A percentile compares a stretch with the other conserved stretches of the same genome.
Conservation (phyloP, 2,113 vertebrate species). For the Pituophis catenifer region DNA sequence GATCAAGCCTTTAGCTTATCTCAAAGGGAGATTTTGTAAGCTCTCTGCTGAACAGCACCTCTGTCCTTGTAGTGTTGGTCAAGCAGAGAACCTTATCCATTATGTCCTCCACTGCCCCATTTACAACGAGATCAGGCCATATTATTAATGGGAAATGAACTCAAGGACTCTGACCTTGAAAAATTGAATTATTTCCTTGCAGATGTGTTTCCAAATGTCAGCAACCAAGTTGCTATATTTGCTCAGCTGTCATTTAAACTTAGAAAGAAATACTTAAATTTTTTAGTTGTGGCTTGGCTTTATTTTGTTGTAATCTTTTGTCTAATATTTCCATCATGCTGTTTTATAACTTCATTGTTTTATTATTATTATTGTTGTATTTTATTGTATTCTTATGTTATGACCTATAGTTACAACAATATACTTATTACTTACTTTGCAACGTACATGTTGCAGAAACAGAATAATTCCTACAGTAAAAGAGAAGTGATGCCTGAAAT, state of each 20-base stretch:
- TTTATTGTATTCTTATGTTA: neutral
- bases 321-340: neutral
- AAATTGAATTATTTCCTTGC: neutral
- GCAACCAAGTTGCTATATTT: neutral
- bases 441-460: neutral
- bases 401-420: neutral
- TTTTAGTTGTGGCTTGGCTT: neutral
- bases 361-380: neutral
- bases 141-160: neutral
- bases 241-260: neutral
- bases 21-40: neutral
- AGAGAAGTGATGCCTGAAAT: neutral
- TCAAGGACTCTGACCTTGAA: neutral
- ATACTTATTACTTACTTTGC: neutral
- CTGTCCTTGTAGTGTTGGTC: neutral
- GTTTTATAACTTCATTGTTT: neutral
- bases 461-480: neutral
- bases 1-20: neutral
- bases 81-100: neutral
- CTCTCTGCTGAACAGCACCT: neutral
- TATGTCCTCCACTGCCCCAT: neutral
- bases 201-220: neutral
- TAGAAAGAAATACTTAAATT: neutral
- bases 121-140: neutral
- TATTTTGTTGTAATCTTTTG: neutral